Evolutionary conservation across 2,797 vertebrate genomes (phyloP).

Genomic region (Sebastes iracundus): DNA sequence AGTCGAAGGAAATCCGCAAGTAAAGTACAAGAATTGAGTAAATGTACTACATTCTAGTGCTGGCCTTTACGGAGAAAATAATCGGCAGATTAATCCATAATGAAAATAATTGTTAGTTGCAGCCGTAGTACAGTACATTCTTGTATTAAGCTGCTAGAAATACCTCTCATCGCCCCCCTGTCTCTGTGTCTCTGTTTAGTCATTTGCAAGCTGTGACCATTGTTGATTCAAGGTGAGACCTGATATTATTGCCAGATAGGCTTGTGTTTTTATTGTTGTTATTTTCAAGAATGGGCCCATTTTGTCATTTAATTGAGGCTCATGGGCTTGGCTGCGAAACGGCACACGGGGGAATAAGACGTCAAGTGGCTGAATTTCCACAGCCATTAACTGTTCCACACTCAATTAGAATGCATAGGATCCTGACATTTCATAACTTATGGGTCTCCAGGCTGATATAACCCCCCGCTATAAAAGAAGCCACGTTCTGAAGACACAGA

Average conservation of each 20-base stretch:
- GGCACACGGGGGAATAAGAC: slow-evolving; percentile 82
- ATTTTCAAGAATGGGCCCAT: slow-evolving; percentile 84
- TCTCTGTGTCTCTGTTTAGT: slow-evolving; percentile 53
- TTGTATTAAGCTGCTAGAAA: slow-evolving; percentile 20
- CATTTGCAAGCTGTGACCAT: slow-evolving; percentile 74
- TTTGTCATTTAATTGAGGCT: slow-evolving; percentile 88
- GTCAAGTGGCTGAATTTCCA: slow-evolving; percentile 86
- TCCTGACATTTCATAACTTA: slow-evolving; percentile 88
- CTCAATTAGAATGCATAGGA: slow-evolving; percentile 90
- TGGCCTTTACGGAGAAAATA: not conserved
- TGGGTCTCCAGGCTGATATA: slow-evolving; percentile 83
- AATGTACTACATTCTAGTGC: not conserved
- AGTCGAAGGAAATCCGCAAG: not conserved
- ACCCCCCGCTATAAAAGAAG: slow-evolving; percentile 76
- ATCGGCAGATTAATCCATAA: slow-evolving; percentile 3
- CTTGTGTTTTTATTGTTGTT: slow-evolving; percentile 85
- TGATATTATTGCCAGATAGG: slow-evolving; percentile 77
- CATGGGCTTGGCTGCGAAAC: slow-evolving; percentile 81
- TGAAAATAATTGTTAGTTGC: slow-evolving; percentile 1
- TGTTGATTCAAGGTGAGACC: slow-evolving; percentile 81
- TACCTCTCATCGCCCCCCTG: slow-evolving; percentile 1
- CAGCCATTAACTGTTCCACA: slow-evolving; percentile 86
- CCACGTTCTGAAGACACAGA: slow-evolving; percentile 72
- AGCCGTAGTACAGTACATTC: not conserved
- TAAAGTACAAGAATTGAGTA: not conserved